A percentile compares a stretch with the other conserved stretches of the same genome.
These are phyloP conservation scores for Symphodus melops DNA, from an alignment of 2,113 vertebrate genomes.

Conservation along the genomic window DNA sequence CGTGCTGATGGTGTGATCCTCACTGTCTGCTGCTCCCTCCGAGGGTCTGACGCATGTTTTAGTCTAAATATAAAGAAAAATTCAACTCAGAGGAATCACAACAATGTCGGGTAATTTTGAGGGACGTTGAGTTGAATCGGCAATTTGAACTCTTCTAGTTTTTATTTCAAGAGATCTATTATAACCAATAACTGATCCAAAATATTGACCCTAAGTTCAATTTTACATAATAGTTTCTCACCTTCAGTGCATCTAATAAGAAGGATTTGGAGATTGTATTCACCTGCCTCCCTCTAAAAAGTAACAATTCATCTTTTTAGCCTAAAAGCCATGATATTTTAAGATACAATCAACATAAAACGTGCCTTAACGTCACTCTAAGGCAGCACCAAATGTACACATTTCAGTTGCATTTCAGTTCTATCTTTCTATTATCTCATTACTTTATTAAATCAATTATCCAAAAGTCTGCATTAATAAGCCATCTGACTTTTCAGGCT, in stretches of 20 bases:
- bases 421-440: neutral
- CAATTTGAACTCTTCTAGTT: too few species aligned
- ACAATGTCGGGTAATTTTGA: too few species aligned
- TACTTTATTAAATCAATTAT: neutral
- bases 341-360: too few species aligned
- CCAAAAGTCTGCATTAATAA: neutral
- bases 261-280: neutral
- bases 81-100: neutral
- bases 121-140: too few species aligned
- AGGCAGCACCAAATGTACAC: neutral
- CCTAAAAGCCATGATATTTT: too few species aligned
- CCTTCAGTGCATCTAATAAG: neutral
- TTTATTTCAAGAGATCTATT: too few species aligned
- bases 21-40: neutral
- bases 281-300: neutral
- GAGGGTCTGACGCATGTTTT: neutral
- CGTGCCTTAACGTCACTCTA: neutral
- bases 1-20: neutral
- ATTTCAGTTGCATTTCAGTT: too few species aligned
- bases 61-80: neutral
- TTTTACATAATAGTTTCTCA: neutral
- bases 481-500: neutral
- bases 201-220: neutral
- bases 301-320: neutral
- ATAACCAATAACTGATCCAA: too few species aligned